phyloP scores from a whole-genome alignment of 2,888 invertebrate genomes.

The Cataglyphis albicans region DNA sequence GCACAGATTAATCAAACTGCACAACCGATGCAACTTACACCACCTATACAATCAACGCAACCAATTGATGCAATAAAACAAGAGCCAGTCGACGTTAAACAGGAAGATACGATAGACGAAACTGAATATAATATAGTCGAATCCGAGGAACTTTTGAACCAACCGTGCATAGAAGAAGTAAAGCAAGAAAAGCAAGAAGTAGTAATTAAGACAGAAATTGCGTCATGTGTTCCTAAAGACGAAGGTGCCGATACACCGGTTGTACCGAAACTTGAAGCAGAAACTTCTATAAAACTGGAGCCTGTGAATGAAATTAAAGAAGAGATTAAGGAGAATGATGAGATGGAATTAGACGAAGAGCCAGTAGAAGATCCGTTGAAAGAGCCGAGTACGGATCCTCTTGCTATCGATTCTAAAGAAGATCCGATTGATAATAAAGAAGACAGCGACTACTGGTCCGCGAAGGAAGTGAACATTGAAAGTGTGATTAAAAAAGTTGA shows the following conservation, averaged over 20 bases:
- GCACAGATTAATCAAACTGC: slow-evolving; percentile 63
- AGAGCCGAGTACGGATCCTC: slow-evolving; percentile 80
- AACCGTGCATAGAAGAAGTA: slow-evolving; percentile 26
- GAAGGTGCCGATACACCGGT: slow-evolving; percentile 58
- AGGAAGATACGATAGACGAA: slow-evolving; percentile 68
- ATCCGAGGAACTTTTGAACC: slow-evolving; percentile 59
- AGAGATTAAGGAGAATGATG: slow-evolving; percentile 76
- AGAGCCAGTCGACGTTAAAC: slow-evolving; percentile 77
- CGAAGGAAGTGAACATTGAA: slow-evolving; percentile 93
- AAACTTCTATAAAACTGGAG: slow-evolving; percentile 69
- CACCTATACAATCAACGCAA: slow-evolving; percentile 69
- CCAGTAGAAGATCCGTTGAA: slow-evolving; percentile 75
- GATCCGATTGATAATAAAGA: slow-evolving; percentile 88
- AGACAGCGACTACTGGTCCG: slow-evolving; percentile 92
- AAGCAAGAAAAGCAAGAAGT: slow-evolving; percentile 71
- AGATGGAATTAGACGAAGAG: slow-evolving; percentile 79
- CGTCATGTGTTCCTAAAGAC: slow-evolving; percentile 58
- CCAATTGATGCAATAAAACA: slow-evolving; percentile 67
- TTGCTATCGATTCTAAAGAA: slow-evolving; percentile 84
- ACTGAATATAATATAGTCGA: slow-evolving; percentile 45
- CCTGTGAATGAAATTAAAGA: slow-evolving; percentile 75
- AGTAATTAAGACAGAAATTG: slow-evolving; percentile 54
- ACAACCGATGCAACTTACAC: slow-evolving; percentile 77
- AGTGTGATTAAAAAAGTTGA: slow-evolving; percentile 93
- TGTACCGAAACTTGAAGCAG: slow-evolving; percentile 71